Evolutionary conservation across 2,797 vertebrate genomes (phyloP), one percentile per base, ranked within the genome.

Genomic region (Rhynchonycteris naso): DNA sequence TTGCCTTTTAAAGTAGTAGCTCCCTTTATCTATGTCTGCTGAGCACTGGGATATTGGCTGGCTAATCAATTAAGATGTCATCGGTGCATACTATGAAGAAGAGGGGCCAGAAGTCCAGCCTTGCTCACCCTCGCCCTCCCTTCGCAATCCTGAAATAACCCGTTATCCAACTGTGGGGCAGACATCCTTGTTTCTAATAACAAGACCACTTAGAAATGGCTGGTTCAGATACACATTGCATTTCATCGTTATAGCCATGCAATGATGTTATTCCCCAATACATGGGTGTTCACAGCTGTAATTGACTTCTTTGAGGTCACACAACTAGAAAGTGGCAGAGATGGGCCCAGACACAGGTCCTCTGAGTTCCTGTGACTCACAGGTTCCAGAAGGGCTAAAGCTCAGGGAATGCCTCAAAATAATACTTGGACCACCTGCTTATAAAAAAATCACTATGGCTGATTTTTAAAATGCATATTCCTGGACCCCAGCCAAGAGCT

Each of bases 381-480:
- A 8, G 4, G 33, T 21, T 68, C 43, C 28, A 43, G 79, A 91
- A 65, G n/a, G 28, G 35, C 30, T 35, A 71, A 43, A 1, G 1
- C 33, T 69, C 15, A 72, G 66, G 30, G 18, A 75, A 47, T 18
- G 5, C 15, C n/a, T 83, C 75, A 38, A 4, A 82, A 72, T 15
- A 26, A 95, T 74, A 79, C 65, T 8, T 59, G 79, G 30, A 71
- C 11, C 16, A 15, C 19, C n/a, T 52, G 11, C 38, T 59, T 30
- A 66, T 15, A 54, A 54, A 54, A 78, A 56, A 74, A 33, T 9
- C 11, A 2, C 56, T 24, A 22, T 15, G 30, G 26, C 8, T 71
- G 14, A 68, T 52, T 81, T 93, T 86, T 90, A 56, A 79, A 74
- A 65, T 84, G 56, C 1, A 21, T 21, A 43, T 78, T 84, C 35